These are phyloP conservation scores for Falco peregrinus DNA, from an alignment of 2,797 vertebrate genomes.

Conservation along the genomic window DNA sequence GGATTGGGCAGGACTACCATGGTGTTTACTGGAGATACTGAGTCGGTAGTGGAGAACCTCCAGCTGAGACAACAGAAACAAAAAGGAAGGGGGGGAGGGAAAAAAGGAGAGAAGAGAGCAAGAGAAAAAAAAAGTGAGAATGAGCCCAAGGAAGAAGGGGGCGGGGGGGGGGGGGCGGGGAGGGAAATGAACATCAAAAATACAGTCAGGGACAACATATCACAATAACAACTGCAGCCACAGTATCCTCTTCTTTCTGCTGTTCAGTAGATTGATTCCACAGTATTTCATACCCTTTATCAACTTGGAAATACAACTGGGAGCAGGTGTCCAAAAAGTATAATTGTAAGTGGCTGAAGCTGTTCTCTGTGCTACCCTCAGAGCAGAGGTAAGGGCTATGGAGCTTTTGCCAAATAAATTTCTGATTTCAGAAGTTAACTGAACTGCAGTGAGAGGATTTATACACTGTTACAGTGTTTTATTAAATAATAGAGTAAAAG, in stretches of 20 bases:
- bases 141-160: conserved; percentile 54
- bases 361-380: background rate
- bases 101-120: conserved; percentile 58
- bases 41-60: conserved; percentile 98
- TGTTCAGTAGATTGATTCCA: background rate
- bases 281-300: background rate
- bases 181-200: conserved; percentile 71
- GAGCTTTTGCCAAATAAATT: background rate
- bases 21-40: conserved; percentile 96
- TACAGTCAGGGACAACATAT: conserved; percentile 62
- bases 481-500: background rate
- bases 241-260: conserved; percentile 17
- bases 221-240: conserved; percentile 36
- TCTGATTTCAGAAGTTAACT: background rate
- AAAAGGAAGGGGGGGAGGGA: conserved; percentile 59
- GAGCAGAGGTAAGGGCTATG: background rate
- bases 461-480: background rate
- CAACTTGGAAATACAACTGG: background rate
- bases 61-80: conserved; percentile 92
- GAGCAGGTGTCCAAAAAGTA: background rate
- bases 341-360: background rate
- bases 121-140: conserved; percentile 67
- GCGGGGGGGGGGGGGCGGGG: background rate
- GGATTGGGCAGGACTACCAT: conserved; percentile 87
- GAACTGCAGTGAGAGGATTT: background rate